Conservation (phyloP, 2,888 invertebrate species). For the Pandemis heparana region DNA sequence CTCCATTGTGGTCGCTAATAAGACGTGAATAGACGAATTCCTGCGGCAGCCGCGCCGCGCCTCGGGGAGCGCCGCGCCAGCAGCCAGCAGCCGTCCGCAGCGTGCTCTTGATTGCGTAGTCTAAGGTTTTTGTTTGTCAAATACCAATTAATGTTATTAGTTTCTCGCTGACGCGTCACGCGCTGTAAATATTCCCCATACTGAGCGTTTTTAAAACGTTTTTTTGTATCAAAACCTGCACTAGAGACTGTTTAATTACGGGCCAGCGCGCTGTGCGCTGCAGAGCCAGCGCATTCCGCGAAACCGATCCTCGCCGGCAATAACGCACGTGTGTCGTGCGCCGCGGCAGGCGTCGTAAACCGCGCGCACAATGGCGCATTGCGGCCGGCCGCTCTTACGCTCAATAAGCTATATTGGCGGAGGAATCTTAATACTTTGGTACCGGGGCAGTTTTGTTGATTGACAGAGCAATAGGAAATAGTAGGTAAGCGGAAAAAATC, state of each 20-base stretch:
- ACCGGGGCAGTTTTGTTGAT: neutral
- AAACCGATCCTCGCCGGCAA: constrained; percentile 2
- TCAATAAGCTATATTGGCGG: constrained; percentile 3
- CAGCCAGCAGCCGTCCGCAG: neutral
- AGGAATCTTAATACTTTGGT: neutral
- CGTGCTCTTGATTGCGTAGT: too few relatives aligned
- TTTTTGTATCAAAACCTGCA: too few relatives aligned
- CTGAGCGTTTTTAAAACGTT: too few relatives aligned
- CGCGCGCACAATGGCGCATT: constrained; percentile 24
- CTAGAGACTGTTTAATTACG: too few relatives aligned
- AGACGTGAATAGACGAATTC: constrained; percentile 50
- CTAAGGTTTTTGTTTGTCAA: too few relatives aligned
- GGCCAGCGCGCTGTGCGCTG: too few relatives aligned
- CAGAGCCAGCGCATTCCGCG: neutral
- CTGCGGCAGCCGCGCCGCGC: constrained; percentile 6
- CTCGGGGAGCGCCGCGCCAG: neutral
- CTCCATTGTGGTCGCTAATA: constrained; percentile 47
- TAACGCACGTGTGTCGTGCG: neutral
- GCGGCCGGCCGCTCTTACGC: constrained; percentile 7
- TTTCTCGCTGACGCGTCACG: too few relatives aligned
- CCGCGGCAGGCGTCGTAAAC: constrained; percentile 9
- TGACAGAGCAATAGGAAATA: neutral
- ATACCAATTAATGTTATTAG: too few relatives aligned
- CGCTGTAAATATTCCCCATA: too few relatives aligned
- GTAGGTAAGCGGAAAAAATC: neutral